Base-by-base conservation (phyloP, 2,113 vertebrate species). In the Halcyon senegalensis region DNA sequence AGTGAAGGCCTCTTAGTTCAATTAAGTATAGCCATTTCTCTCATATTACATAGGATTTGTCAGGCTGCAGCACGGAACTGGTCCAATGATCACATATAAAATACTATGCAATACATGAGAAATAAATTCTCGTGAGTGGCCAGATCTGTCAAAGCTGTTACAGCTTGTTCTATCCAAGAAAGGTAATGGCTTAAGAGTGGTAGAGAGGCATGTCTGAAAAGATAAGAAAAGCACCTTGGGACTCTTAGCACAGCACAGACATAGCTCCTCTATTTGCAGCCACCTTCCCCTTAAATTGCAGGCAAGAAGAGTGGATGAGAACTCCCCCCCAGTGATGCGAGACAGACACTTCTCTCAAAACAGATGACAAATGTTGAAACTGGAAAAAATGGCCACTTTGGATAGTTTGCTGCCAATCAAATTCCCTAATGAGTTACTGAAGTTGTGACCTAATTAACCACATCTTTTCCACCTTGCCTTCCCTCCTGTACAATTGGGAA, bases 1-100 rank as follows among this genome's bases (percentile, higher is more conserved):
- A 91, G 66, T 82, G 87, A 96, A 96, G 83, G 50, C 81, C 81
- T 95, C 87, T 93, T 93, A 95, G 58, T 93, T 92, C 90, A 83
- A 89, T 94, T 92, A 93, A 84, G 68, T 44, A 64, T 27, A 70
- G 70, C 63, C 7, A 70, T 90, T 96, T 95, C 94, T 96, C 63
- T 81, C 1, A 0, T 81, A 89, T 75, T 86, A 59, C 62, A 94
- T 55, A 77, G 69, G 79, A 76, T 95, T 95, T 96, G 87, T 96
- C 87, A 92, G 76, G 39, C 35, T 81, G 60, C 43, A 84, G 64
- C 25, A 75, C 39, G 90, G 76, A 89, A 77, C 17, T 77, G 85
- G 75, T 87, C 63, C 56, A 92, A 25, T 24, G n/a, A 95, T 48
- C 76, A 68, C 46, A 89, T 41, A 92, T 46, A 73, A 90, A 92